Conservation (phyloP, 2,113 vertebrate genomes). For the Myrmecobius fasciatus region DNA sequence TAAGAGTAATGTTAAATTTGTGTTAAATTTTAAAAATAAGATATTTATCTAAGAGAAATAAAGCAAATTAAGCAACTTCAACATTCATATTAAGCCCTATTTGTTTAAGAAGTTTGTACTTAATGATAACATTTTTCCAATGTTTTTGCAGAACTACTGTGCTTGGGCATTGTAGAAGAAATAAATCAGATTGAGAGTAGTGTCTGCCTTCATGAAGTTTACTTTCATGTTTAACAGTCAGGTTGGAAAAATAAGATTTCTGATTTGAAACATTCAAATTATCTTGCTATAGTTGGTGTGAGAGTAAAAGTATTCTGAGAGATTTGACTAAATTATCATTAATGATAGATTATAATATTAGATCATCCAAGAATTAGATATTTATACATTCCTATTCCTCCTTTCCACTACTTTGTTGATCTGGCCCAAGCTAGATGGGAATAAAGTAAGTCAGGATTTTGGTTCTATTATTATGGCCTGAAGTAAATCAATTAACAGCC, state of each 20-base stretch:
- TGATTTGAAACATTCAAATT: constrained; percentile 3
- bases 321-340: not conserved
- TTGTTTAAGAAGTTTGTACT: constrained; percentile 1
- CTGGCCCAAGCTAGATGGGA: not conserved
- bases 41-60: constrained; percentile 19
- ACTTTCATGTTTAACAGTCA: constrained; percentile 19
- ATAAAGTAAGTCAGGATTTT: not conserved
- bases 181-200: not conserved
- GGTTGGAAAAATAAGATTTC: not conserved
- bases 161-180: not conserved
- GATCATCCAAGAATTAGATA: constrained; percentile 4
- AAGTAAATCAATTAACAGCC: not conserved
- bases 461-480: not conserved
- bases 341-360: not conserved
- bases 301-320: constrained; percentile 22
- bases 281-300: constrained; percentile 11
- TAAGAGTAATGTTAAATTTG: not conserved
- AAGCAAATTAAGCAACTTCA: not conserved
- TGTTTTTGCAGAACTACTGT: not conserved
- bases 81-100: not conserved
- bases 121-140: not conserved
- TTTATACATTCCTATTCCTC: not conserved
- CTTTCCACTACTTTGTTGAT: constrained; percentile 9
- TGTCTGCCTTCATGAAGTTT: not conserved
- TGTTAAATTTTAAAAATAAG: constrained; percentile 3